These are phyloP conservation scores for Theropithecus gelada DNA, from an alignment of 2,113 vertebrate species.

Conservation along the genomic window DNA sequence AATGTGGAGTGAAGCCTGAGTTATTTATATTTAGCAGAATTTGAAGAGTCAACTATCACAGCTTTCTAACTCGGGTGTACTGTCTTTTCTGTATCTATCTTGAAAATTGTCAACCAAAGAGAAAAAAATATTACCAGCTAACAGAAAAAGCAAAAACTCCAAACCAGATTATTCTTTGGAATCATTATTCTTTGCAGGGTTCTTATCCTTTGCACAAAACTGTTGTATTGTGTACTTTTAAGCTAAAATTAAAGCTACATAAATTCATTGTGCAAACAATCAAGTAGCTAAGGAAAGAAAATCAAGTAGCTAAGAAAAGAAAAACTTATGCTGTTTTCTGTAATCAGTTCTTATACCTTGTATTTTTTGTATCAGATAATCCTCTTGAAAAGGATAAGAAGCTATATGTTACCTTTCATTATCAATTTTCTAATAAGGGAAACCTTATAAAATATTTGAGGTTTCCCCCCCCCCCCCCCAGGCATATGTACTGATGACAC, in stretches of 20 bases:
- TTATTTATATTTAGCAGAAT: slow-evolving; percentile 48
- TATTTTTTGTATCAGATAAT: background rate
- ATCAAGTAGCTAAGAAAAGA: background rate
- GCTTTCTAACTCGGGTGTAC: background rate
- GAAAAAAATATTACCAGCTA: background rate
- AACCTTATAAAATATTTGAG: background rate
- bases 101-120: slow-evolving; percentile 23
- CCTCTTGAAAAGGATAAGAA: background rate
- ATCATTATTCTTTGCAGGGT: background rate
- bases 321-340: background rate
- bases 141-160: background rate
- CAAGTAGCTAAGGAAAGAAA: background rate
- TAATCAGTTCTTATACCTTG: background rate
- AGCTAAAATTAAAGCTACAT: background rate
- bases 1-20: background rate
- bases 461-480: too few species aligned
- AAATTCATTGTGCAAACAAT: background rate
- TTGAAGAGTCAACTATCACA: slow-evolving; percentile 6
- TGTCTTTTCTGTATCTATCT: slow-evolving; percentile 38
- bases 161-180: background rate
- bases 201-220: background rate
- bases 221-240: background rate
- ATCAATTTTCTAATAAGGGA: background rate
- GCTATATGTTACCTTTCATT: background rate
- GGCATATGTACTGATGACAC: background rate